phyloP scores from a whole-genome alignment of 2,797 vertebrate genomes.

The Peromyscus aztecus region DNA sequence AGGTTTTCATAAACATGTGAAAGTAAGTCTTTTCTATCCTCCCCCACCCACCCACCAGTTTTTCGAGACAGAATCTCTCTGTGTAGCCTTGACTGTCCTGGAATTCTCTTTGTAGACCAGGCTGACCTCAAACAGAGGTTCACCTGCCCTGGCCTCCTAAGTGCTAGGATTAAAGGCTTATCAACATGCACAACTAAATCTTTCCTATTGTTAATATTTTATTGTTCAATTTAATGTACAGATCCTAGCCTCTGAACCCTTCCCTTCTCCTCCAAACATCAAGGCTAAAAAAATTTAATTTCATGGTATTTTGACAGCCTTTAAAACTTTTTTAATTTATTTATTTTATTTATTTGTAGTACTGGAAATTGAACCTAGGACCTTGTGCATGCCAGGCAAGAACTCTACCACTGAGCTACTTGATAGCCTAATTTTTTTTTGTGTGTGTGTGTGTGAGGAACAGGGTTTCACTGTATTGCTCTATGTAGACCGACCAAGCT shows the following conservation, averaged over 20 bases:
- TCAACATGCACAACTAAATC: too few relatives aligned
- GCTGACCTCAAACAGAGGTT: neutral
- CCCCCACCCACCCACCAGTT: neutral
- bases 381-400: neutral
- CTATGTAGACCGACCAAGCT: neutral
- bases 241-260: neutral
- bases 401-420: neutral
- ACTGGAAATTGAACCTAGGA: neutral
- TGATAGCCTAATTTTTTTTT: neutral
- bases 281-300: conserved; percentile 48
- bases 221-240: neutral
- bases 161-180: neutral
- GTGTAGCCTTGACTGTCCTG: too few relatives aligned
- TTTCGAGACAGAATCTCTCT: neutral
- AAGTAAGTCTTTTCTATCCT: neutral
- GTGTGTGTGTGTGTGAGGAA: neutral
- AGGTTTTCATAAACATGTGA: neutral
- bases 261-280: neutral
- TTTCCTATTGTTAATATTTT: neutral
- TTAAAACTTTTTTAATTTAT: neutral
- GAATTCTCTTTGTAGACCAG: neutral
- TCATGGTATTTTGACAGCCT: neutral
- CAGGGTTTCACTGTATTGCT: neutral
- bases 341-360: neutral
- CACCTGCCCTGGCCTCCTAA: neutral